A percentile compares a stretch with the other conserved stretches of the same genome.
Conservation (phyloP, 2,797 vertebrate species). For the Tapirus indicus region DNA sequence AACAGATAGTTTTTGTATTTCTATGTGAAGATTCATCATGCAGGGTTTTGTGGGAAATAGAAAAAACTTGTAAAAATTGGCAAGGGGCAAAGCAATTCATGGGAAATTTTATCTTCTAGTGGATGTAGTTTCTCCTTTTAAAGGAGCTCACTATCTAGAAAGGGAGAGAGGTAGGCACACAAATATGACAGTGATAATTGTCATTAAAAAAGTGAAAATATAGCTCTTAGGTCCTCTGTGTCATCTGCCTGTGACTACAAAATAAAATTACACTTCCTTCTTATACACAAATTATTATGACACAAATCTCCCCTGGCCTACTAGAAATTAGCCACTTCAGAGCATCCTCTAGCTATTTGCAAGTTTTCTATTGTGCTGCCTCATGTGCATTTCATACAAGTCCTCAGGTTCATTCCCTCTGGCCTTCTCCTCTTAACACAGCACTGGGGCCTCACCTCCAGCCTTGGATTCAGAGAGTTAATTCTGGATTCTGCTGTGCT, state of each 20-base stretch:
- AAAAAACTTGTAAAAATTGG: not conserved
- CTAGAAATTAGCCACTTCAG: not conserved
- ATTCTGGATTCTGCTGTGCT: not conserved
- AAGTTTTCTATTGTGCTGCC: not conserved
- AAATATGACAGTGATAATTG: not conserved
- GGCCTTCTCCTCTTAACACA: not conserved
- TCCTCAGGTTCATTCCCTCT: not conserved
- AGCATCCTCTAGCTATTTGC: not conserved
- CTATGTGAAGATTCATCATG: not conserved
- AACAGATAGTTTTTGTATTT: not conserved
- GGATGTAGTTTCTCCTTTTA: constrained; percentile 5
- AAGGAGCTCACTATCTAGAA: not conserved
- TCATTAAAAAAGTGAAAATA: constrained; percentile 18
- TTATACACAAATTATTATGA: not conserved
- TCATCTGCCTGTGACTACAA: not conserved
- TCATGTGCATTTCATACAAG: not conserved
- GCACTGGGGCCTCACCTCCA: not conserved
- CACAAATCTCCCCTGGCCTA: not conserved
- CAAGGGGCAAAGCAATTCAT: not conserved
- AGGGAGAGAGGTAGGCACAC: not conserved
- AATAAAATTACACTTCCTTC: not conserved
- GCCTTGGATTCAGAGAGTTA: not conserved
- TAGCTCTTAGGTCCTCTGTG: not conserved
- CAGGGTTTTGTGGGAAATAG: not conserved
- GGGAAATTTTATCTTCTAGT: not conserved